phyloP scores from a whole-genome alignment of 2,888 invertebrate species.

The Empis livida region DNA sequence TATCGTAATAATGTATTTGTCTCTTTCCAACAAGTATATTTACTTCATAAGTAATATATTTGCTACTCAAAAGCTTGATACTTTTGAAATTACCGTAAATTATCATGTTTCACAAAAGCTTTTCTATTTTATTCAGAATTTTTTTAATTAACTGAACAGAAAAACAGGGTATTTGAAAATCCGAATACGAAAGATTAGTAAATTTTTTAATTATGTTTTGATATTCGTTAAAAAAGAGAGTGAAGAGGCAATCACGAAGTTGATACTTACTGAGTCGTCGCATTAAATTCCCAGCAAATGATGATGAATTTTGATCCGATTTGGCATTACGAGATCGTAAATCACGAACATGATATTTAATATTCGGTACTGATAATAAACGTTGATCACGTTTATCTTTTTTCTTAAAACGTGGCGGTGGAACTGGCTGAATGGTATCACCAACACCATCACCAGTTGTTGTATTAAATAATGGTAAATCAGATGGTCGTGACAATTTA shows the following conservation, averaged over 20 bases:
- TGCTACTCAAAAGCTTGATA: no score
- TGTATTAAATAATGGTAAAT: conserved; percentile 45
- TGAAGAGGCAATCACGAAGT: conserved; percentile 16
- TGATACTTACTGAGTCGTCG: conserved; percentile 81
- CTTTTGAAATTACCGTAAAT: no score
- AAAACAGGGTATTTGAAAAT: no score
- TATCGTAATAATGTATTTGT: no score
- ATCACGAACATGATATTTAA: conserved; percentile 44
- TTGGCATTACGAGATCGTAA: conserved; percentile 26
- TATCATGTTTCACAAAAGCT: no score
- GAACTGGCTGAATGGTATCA: conserved; percentile 35
- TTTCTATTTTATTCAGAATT: no score
- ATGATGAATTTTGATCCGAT: conserved; percentile 33
- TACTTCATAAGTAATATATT: no score
- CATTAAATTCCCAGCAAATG: conserved; percentile 63
- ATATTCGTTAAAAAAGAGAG: no score
- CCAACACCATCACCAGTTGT: neutral
- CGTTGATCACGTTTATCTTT: conserved; percentile 50
- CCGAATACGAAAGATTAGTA: no score
- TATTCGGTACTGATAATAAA: conserved; percentile 64
- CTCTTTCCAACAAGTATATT: no score
- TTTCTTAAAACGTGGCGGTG: conserved; percentile 43
- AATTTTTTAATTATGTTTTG: no score
- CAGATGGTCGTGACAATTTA: conserved; percentile 44
- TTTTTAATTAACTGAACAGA: no score